Evolutionary conservation across 2,888 invertebrate species (phyloP).

Genomic region (Tachina fera): DNA sequence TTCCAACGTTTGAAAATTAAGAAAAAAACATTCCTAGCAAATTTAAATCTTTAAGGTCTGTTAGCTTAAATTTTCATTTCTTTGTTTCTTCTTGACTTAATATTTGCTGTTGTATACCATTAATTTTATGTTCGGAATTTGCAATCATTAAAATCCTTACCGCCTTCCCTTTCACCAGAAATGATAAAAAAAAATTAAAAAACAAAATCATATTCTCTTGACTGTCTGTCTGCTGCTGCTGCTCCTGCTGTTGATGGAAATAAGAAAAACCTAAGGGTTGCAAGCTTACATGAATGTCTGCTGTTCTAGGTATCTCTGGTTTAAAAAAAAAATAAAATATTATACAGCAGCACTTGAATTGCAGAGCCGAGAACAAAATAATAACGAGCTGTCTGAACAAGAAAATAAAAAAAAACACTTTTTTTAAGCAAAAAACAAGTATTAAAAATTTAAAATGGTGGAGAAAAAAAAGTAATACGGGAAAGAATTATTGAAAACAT

Average conservation of each 20-base stretch:
- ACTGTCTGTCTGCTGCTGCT: slow-evolving; percentile 58
- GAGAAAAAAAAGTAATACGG: slow-evolving; percentile 3
- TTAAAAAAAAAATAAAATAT: slow-evolving; percentile 23
- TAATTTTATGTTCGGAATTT: background rate
- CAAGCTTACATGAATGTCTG: slow-evolving; percentile 4
- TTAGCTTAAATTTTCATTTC: slow-evolving; percentile 9
- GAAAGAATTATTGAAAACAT: slow-evolving; percentile 48
- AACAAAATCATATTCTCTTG: slow-evolving; percentile 57
- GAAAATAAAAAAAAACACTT: slow-evolving; percentile 25
- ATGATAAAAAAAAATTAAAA: slow-evolving; percentile 30
- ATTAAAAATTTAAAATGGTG: slow-evolving; percentile 8
- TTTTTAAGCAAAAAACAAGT: background rate
- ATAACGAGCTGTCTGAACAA: slow-evolving; percentile 68
- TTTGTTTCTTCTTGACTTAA: background rate
- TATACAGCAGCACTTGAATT: slow-evolving; percentile 63
- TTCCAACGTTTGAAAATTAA: background rate
- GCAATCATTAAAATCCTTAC: slow-evolving; percentile 56
- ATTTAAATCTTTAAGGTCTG: background rate
- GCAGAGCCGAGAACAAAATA: slow-evolving; percentile 68
- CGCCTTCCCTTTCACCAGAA: slow-evolving; percentile 15
- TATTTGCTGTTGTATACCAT: background rate
- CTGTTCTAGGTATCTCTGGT: background rate
- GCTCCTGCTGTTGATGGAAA: background rate
- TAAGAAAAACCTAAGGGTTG: slow-evolving; percentile 39
- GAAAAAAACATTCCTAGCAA: background rate